Base-by-base conservation (phyloP, 1,140 invertebrate genomes). In the Apocrypta bakeri region DNA sequence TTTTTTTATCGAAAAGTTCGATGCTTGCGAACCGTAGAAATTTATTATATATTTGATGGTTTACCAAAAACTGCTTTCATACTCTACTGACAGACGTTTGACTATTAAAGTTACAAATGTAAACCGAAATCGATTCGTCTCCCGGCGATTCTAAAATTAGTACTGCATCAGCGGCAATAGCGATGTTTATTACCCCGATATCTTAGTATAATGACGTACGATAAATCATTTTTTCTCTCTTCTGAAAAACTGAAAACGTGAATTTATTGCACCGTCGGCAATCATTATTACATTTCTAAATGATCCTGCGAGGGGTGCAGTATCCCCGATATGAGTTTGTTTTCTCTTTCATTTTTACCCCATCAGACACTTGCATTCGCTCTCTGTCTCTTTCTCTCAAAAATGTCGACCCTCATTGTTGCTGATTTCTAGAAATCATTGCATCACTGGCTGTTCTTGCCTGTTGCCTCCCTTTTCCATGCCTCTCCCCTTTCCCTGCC, bases 41-140 rank as follows among this genome's bases (percentile, higher is more conserved):
- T 21, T 56, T n/a, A 12, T 1, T 14, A 12, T 21, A 21, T n/a
- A 3, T 17, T 17, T 14, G 1, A 17, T 17, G 42, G 42, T 48
- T 48, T 1, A 48, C 42, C 42, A 74, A 33, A 48, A 76, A 1
- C 7, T n/a, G 33, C 33, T 37, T 17, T 25, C 24, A 3, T 24
- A 12, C 24, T 64, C 63, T 25, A 21, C n/a, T 1, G 63, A 24
- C 63, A 17, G 42, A 27, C 63, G 63, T 27, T 27, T 69, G 25
- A 31, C 63, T 68, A 31, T 83, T 42, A 72, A 74, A 73, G 71
- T 29, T 56, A 75, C 68, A 79, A 79, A 71, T 79, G 78, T 74
- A 79, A 80, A 64, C 27, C 68, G 27, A 64, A 85, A 85, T 42
- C 79, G 68, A 75, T 42, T 48, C 9, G 33, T 24, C 33, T 37